A percentile compares a stretch with the other conserved stretches of the same genome.
These are phyloP conservation scores for Hybos culiciformis DNA, from an alignment of 2,888 invertebrate genomes.

Conservation along the genomic window DNA sequence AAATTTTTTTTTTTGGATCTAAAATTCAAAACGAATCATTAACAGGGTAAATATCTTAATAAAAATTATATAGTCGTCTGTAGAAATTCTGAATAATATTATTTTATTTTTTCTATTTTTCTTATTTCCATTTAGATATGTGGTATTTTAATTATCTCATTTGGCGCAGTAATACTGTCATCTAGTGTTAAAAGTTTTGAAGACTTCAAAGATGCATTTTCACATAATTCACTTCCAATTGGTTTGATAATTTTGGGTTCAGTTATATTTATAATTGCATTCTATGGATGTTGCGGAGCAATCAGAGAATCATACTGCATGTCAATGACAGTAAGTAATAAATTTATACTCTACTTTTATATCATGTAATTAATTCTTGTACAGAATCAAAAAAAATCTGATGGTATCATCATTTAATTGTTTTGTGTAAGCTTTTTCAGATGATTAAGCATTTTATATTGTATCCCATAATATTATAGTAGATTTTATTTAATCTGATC, in stretches of 20 bases:
- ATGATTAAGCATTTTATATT: too few species aligned
- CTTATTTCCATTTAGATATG: slow-evolving; percentile 43
- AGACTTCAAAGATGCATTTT: slow-evolving; percentile 35
- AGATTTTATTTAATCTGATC: too few species aligned
- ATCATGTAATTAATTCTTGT: too few species aligned
- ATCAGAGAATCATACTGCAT: slow-evolving; percentile 79
- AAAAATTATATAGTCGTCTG: background rate
- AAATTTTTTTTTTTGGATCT: background rate
- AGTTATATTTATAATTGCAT: slow-evolving; percentile 64
- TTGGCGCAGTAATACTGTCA: slow-evolving; percentile 51
- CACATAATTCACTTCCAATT: slow-evolving; percentile 45
- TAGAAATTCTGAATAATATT: background rate
- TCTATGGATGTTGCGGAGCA: slow-evolving; percentile 85
- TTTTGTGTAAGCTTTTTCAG: too few species aligned
- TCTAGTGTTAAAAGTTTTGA: slow-evolving; percentile 43
- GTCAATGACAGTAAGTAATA: slow-evolving; percentile 59
- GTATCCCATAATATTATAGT: too few species aligned
- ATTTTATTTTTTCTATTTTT: slow-evolving; percentile 18
- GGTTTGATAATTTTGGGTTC: slow-evolving; percentile 53
- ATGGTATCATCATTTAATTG: too few species aligned
- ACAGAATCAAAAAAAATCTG: too few species aligned
- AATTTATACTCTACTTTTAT: too few species aligned
- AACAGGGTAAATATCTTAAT: background rate
- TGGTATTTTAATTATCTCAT: slow-evolving; percentile 51
- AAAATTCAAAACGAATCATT: background rate